Evolutionary conservation across 2,113 vertebrate species (phyloP).

Genomic region (Rhinopomastus cyanomelas): DNA sequence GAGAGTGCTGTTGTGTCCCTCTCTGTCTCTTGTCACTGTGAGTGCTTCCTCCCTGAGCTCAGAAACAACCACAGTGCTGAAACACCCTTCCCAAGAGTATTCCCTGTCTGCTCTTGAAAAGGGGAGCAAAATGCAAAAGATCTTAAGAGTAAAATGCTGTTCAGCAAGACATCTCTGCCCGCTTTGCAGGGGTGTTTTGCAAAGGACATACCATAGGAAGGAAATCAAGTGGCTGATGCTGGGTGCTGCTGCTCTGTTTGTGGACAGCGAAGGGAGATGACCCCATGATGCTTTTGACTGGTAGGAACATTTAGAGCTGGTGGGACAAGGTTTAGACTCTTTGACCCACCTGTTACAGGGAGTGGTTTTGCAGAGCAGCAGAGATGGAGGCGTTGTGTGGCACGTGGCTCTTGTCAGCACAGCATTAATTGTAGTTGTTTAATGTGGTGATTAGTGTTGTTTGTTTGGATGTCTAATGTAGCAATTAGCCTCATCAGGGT

Average conservation of each 20-base stretch:
- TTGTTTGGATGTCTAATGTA: constrained; percentile 28
- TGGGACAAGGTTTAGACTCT: not conserved
- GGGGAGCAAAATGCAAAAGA: not conserved
- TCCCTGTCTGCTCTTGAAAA: not conserved
- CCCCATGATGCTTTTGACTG: not conserved
- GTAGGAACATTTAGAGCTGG: not conserved
- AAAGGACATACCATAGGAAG: not conserved
- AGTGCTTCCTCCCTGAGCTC: not conserved
- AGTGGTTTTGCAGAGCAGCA: no score
- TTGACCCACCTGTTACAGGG: fast-evolving
- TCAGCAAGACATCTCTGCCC: not conserved
- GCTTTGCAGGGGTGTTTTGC: not conserved
- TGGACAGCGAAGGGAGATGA: not conserved
- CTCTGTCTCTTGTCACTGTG: not conserved
- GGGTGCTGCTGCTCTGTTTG: not conserved
- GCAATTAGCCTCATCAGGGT: constrained; percentile 12
- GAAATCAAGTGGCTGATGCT: not conserved
- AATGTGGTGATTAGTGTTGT: constrained; percentile 35
- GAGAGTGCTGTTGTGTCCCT: not conserved
- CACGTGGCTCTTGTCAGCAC: not conserved
- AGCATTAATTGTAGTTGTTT: constrained; percentile 25
- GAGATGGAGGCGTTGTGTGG: not conserved
- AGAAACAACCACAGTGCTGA: not conserved
- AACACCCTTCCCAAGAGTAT: not conserved
- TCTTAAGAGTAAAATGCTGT: not conserved